Base-by-base conservation (phyloP, 2,888 invertebrate genomes). In the Litoditis marina region DNA sequence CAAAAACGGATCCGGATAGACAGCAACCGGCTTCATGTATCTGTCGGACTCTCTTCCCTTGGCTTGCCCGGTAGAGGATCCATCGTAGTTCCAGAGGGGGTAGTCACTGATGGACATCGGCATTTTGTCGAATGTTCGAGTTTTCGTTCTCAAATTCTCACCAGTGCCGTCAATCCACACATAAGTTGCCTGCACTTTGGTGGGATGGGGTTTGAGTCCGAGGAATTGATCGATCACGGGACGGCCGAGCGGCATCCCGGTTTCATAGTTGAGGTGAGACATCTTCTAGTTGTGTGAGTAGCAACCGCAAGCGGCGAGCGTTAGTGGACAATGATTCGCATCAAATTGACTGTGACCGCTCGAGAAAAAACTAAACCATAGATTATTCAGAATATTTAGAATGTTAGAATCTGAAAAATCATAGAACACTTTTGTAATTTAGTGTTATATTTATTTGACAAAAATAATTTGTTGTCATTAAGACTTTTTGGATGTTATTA, bases 101-200 rank as follows among this genome's bases (percentile, higher is more conserved):
- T 93, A 85, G n/a, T 73, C 77, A 46, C 58, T 69, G 16, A 91
- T 88, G 73, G 85, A 85, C 72, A 87, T 88, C 1, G 92, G 92
- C 68, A 91, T 87, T 79, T 89, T 90, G 82, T 89, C 89, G 68
- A 93, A 83, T 0, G 93, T 93, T 68, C 91, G 88, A 68, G 92
- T 92, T 84, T 94, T 94, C 85, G 90, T 89, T 63, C 93, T 87
- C 56, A 92, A 82, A 79, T 89, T 88, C 83, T 92, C 92, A n/a
- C 92, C 92, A n/a, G 91, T 89, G 22, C 93, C 94, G 83, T 94
- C 94, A 78, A 94, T 91, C 94, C 94, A 94, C 57, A 94, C 87
- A 84, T 94, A 94, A 46, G 91, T 92, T 39, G 91, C 92, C 83
- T 78, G 78, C 34, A 71, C 60, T 57, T 76, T 76, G n/a, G 69